Evolutionary conservation across 2,888 invertebrate species (phyloP), one percentile per base, ranked within the genome.

Genomic region (Orchestes rusci): DNA sequence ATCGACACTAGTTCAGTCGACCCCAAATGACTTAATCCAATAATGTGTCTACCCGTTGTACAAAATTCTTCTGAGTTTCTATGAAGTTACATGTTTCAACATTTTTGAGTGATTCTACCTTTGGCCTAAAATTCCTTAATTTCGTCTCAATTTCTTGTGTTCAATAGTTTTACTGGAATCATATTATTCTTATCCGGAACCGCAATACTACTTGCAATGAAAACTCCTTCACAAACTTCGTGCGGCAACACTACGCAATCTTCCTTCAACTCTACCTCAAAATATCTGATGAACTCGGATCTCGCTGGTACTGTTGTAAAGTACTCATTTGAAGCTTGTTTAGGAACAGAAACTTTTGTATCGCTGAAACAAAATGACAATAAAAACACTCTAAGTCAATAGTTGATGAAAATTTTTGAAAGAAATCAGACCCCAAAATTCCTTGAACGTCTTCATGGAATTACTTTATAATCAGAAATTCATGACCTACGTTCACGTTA

Each of bases 171-270:
- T 19, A 36, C 15, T n/a, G 20, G 36, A 19, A 36, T 5, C 4
- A 20, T 13, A 16, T 13, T 20, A 17, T 36, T 20, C 12, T 7
- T 7, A 23, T 23, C 10, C 2, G 36, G 20, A n/a, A 2, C 12
- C 16, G n/a, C 36, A 15, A 36, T 20, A 13, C 13, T 20, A 20
- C 19, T 3, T 20, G 19, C 36, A 7, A 36, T 13, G 20, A 36
- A 36, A 19, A 19, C n/a, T 12, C 36, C 36, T 32, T 52, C 43
- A n/a, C 45, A 33, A 32, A 52, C 16, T 20, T 36, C 36, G 20
- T 3, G n/a, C 20, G 3, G 18, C 12, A 36, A 16, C 13, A 36
- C 23, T 4, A 36, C 36, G n/a, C 3, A 36, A n/a, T 36, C 36
- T 7, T 36, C 36, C 8, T 34, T 16, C 5, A 16, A 16, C n/a